Evolutionary conservation across 2,113 vertebrate genomes (phyloP).

Genomic region (Dromaius novaehollandiae): DNA sequence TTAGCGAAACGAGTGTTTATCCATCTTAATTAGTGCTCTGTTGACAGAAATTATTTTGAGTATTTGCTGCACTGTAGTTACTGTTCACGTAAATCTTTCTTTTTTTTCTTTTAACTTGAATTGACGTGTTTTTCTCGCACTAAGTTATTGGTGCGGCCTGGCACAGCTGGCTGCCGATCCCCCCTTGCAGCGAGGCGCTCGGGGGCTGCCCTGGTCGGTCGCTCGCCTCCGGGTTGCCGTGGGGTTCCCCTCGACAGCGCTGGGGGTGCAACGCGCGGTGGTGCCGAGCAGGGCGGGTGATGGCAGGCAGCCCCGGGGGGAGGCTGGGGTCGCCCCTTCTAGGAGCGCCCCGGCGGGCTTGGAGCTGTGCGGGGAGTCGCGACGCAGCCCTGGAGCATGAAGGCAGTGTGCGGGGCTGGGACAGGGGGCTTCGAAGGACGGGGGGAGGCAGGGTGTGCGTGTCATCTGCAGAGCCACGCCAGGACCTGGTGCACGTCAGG

Average conservation of each 20-base stretch:
- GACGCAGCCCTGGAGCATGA: not conserved
- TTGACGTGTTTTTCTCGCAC: not conserved
- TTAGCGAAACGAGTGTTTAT: constrained; percentile 37
- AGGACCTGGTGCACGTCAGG: not conserved
- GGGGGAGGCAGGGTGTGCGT: accelerated
- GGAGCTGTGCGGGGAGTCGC: not conserved
- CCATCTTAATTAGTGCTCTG: constrained; percentile 52
- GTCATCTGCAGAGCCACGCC: not conserved
- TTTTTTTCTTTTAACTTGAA: not conserved
- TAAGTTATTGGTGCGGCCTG: not conserved
- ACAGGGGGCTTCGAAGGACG: not conserved
- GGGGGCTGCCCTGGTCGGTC: not conserved
- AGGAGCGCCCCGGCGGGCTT: not conserved
- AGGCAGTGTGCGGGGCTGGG: not conserved
- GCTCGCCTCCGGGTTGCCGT: not conserved
- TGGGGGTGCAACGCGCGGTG: accelerated
- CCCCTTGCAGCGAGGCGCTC: not conserved
- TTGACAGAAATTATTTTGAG: constrained; percentile 57
- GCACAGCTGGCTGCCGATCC: not conserved
- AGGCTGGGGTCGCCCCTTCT: not conserved
- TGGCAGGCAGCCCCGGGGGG: not conserved
- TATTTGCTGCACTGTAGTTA: constrained; percentile 49
- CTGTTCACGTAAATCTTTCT: not conserved
- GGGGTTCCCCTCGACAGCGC: not conserved
- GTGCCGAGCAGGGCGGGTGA: not conserved